These are phyloP conservation scores for Gila orcuttii DNA, from an alignment of 2,113 vertebrate species.

Conservation along the genomic window DNA sequence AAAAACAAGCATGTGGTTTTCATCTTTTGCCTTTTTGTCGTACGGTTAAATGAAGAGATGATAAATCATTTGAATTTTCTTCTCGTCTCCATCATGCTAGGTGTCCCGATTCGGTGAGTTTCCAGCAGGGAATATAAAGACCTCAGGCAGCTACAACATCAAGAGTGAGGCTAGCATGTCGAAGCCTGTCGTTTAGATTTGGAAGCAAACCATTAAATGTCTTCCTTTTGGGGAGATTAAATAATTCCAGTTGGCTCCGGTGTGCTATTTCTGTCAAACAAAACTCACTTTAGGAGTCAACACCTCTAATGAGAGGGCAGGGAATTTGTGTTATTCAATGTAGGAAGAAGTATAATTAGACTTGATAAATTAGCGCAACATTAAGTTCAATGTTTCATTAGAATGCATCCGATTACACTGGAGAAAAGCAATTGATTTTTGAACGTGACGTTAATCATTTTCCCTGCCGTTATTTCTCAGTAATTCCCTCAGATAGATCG, in stretches of 20 bases:
- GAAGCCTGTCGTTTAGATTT: slow-evolving; percentile 3
- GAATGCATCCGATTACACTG: slow-evolving; percentile 32
- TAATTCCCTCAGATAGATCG: slow-evolving; percentile 27
- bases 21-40: background rate
- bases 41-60: slow-evolving; percentile 6
- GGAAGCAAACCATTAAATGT: background rate
- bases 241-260: background rate
- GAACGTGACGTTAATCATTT: slow-evolving; percentile 30
- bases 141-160: background rate
- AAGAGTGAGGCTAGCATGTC: background rate
- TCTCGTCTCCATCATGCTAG: background rate
- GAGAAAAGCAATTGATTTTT: slow-evolving; percentile 35
- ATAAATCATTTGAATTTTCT: slow-evolving; percentile 3
- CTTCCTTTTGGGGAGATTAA: slow-evolving; percentile 26
- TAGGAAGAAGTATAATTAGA: slow-evolving; percentile 36
- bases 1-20: slow-evolving; percentile 24
- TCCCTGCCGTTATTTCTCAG: slow-evolving; percentile 12
- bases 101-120: background rate
- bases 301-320: slow-evolving; percentile 41
- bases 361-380: slow-evolving; percentile 42
- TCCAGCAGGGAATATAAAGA: slow-evolving; percentile 1
- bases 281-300: slow-evolving; percentile 42
- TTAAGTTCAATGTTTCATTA: slow-evolving; percentile 32
- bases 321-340: slow-evolving; percentile 40
- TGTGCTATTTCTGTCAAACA: slow-evolving; percentile 9